Evolutionary conservation across 2,888 invertebrate genomes (phyloP), one percentile per base, ranked within the genome.

Genomic region (Acrocyrtus sp.): DNA sequence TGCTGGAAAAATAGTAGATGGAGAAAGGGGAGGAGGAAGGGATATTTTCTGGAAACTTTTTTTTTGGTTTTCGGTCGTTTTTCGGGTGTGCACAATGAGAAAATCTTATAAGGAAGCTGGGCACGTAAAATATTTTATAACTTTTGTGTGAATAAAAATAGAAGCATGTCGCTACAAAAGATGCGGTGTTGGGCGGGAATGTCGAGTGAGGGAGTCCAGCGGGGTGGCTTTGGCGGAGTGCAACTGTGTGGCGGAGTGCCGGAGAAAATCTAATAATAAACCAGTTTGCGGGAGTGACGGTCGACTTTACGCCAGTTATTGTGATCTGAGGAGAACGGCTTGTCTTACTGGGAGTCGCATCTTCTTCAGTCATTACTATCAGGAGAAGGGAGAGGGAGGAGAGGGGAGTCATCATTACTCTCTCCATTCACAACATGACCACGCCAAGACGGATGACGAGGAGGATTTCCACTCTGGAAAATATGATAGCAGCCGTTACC

Each of bases 221-320:
- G 85, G 85, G 60, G 85, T 87, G 17, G 87, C 87, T 5, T n/a
- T n/a, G n/a, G n/a, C n/a, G n/a, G 84, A 87, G 61, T 91, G 91
- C 83, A 86, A 89, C 56, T 91, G 91, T 84, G 87, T 87, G 75
- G 85, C 85, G 74, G 85, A 86, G 77, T 89, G 89, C 83, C 85
- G 24, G 22, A 45, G 54, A 43, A 74, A 67, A 73, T 66, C 72
- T 66, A 73, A 73, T 21, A 17, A 17, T 73, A 73, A 73, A 83
- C 85, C 88, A 43, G 89, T 90, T 60, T 90, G 90, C 81, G 90
- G 89, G 66, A 88, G 89, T 34, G 89, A 90, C 82, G 90, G 89
- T n/a, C 86, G 87, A 81, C 86, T 89, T 72, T 90, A 90, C 83
- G 86, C 87, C 54, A 90, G 89, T 83, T 90, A 90, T 83, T 90